Evolutionary conservation across 1,140 invertebrate species (phyloP).

Genomic region (Heliconius congener): DNA sequence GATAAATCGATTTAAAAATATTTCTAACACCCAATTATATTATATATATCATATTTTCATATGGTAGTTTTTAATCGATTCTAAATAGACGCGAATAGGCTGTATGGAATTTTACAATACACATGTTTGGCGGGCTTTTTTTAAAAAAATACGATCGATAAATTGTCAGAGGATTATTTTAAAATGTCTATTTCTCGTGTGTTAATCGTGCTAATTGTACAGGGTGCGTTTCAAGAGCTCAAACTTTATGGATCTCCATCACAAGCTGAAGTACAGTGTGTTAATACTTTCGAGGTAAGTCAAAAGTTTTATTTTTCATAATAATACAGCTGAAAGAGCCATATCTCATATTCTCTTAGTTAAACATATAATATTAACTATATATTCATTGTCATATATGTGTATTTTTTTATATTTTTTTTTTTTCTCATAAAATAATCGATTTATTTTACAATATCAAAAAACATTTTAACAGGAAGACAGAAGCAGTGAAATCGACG

Average conservation of each 20-base stretch:
- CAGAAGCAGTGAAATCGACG: constrained; percentile 69
- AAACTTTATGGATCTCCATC: constrained; percentile 86
- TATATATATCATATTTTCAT: neutral
- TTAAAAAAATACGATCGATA: constrained; percentile 37
- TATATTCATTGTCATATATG: too few relatives aligned
- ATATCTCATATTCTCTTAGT: constrained; percentile 6
- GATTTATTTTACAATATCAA: constrained; percentile 7
- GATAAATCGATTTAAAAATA: neutral
- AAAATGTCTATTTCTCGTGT: constrained; percentile 54
- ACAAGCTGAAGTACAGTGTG: constrained; percentile 87
- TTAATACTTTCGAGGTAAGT: constrained; percentile 82
- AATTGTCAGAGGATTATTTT: constrained; percentile 51
- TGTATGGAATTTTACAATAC: neutral
- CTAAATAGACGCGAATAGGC: neutral
- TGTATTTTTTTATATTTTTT: too few relatives aligned
- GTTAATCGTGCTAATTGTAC: constrained; percentile 79
- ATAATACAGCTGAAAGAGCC: neutral
- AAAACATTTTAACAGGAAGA: constrained; percentile 69
- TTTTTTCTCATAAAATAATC: too few relatives aligned
- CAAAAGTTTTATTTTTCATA: neutral
- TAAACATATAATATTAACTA: neutral
- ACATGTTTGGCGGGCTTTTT: neutral
- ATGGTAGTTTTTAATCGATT: neutral
- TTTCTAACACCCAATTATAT: neutral
- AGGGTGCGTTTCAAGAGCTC: constrained; percentile 89